These are phyloP conservation scores for Triplophysa dalaica DNA, from an alignment of 2,113 vertebrate genomes.

Conservation along the genomic window DNA sequence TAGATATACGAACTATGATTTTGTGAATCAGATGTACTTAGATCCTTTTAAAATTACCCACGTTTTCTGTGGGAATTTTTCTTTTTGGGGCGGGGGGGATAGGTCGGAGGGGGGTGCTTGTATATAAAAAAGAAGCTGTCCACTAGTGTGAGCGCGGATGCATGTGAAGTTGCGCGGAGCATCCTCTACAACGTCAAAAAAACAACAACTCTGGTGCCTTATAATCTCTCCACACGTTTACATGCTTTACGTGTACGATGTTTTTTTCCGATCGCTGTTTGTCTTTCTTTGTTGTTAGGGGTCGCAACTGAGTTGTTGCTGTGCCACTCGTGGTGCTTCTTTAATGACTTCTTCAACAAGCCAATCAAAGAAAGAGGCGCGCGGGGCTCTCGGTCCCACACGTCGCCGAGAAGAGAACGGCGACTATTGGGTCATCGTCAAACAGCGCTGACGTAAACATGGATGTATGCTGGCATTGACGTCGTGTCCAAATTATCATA, in stretches of 20 bases:
- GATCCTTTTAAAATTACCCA: slow-evolving; percentile 77
- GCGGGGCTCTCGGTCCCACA: background rate
- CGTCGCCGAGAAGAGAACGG: slow-evolving; percentile 17
- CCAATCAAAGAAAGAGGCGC: slow-evolving; percentile 58
- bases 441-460: slow-evolving; percentile 57
- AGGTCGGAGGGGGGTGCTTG: background rate
- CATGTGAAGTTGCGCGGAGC: slow-evolving; percentile 59
- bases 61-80: slow-evolving; percentile 80
- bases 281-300: slow-evolving; percentile 65
- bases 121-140: slow-evolving; percentile 58
- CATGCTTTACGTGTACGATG: slow-evolving; percentile 76
- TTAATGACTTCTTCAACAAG: slow-evolving; percentile 47
- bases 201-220: slow-evolving; percentile 82
- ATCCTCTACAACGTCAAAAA: slow-evolving; percentile 75
- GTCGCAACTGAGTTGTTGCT: slow-evolving; percentile 37
- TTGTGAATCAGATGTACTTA: slow-evolving; percentile 83
- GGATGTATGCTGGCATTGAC: slow-evolving; percentile 31
- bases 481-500: background rate
- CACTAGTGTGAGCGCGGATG: slow-evolving; percentile 64
- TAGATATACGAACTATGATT: slow-evolving; percentile 82
- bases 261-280: slow-evolving; percentile 67
- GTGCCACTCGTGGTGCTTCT: slow-evolving; percentile 53
- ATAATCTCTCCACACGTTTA: slow-evolving; percentile 80
- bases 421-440: slow-evolving; percentile 11
- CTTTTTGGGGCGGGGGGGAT: slow-evolving; percentile 47